A percentile compares a stretch with the other conserved stretches of the same genome.
phyloP scores from a whole-genome alignment of 2,888 invertebrate genomes.

The Asteroscopus sphinx region DNA sequence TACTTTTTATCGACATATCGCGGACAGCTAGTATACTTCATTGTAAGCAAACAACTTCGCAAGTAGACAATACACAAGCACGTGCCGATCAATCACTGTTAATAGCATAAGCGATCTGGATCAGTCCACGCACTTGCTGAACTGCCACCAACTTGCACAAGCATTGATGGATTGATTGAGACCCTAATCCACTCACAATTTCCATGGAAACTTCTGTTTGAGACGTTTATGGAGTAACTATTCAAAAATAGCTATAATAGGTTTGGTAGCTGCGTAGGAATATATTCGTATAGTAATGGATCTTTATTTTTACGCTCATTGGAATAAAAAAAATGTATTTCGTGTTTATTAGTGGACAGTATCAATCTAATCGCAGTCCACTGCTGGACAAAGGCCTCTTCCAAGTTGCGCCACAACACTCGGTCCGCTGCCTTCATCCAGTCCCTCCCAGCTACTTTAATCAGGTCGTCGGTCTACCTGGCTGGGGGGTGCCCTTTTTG shows the following conservation, averaged over 20 bases:
- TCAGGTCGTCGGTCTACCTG: too few species aligned
- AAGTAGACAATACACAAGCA: slow-evolving; percentile 1
- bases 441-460: too few species aligned
- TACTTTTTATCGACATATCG: too few species aligned
- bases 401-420: too few species aligned
- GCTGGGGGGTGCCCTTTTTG: too few species aligned
- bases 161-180: slow-evolving; percentile 51
- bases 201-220: slow-evolving; percentile 32
- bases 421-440: too few species aligned
- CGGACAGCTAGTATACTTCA: too few species aligned
- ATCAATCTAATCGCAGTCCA: too few species aligned
- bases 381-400: too few species aligned
- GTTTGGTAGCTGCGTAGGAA: background rate
- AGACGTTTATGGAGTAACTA: slow-evolving; percentile 23
- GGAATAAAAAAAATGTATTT: too few species aligned
- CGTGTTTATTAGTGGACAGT: too few species aligned
- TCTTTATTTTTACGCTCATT: too few species aligned
- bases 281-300: background rate
- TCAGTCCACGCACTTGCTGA: slow-evolving; percentile 21
- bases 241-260: background rate
- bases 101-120: slow-evolving; percentile 13
- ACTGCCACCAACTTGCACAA: slow-evolving; percentile 38
- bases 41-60: background rate
- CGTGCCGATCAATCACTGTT: slow-evolving; percentile 34
- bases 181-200: slow-evolving; percentile 33